phyloP scores from a whole-genome alignment of 2,797 vertebrate species.

The Parotocinclus haroldoi region DNA sequence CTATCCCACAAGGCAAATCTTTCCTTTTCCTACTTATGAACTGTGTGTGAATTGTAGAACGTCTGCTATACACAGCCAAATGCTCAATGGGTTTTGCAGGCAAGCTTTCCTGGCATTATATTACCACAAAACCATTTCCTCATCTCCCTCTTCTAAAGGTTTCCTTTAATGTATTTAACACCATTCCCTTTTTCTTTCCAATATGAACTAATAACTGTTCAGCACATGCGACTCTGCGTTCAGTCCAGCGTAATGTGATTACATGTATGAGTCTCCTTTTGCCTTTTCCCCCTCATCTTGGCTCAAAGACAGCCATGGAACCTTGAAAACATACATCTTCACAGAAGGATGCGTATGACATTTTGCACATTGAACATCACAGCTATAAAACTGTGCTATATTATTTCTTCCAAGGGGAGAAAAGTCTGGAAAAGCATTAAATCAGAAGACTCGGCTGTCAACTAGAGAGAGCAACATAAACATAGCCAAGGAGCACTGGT shows the following conservation, averaged over 20 bases:
- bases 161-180: conserved; percentile 32
- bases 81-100: conserved; percentile 28
- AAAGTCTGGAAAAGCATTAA: conserved; percentile 26
- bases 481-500: conserved; percentile 19
- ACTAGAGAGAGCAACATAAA: conserved; percentile 16
- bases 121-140: conserved; percentile 25
- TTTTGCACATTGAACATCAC: conserved; percentile 22
- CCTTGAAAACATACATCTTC: conserved; percentile 68
- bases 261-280: conserved; percentile 9
- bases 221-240: conserved; percentile 8
- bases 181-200: conserved; percentile 8
- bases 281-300: conserved; percentile 50
- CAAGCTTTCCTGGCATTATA: conserved; percentile 5
- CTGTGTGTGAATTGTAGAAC: not conserved
- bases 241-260: conserved; percentile 28
- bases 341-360: conserved; percentile 32
- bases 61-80: conserved; percentile 2
- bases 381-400: conserved; percentile 17
- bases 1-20: not conserved
- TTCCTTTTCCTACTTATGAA: not conserved
- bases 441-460: conserved; percentile 45
- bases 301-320: conserved; percentile 44
- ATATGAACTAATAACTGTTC: conserved; percentile 11
- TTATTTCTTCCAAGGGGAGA: conserved; percentile 20
- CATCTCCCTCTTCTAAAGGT: conserved; percentile 2